Evolutionary conservation across 2,113 vertebrate species (phyloP).

Genomic region (Cyprinus carpio): DNA sequence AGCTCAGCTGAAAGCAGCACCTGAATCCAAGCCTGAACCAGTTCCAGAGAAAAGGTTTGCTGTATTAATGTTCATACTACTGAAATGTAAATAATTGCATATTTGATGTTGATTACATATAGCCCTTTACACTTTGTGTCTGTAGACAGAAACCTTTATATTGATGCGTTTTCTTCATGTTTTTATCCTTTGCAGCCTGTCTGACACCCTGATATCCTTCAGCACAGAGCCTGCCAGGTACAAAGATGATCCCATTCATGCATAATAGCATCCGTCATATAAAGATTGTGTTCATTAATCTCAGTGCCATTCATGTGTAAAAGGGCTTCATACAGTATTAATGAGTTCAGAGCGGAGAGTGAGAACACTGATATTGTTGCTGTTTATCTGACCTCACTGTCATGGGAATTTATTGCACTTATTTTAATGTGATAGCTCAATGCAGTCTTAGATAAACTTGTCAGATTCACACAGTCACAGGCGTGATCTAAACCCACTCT

Average conservation of each 20-base stretch:
- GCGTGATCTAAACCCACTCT: neutral
- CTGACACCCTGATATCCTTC: slow-evolving; percentile 61
- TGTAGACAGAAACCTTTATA: neutral
- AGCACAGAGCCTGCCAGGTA: slow-evolving; percentile 64
- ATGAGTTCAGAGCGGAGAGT: neutral
- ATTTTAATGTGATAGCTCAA: neutral
- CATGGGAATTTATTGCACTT: neutral
- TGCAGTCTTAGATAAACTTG: neutral
- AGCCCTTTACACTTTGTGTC: neutral
- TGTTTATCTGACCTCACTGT: neutral
- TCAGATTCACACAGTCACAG: neutral
- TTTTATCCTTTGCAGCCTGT: slow-evolving; percentile 60
- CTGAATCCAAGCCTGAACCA: neutral
- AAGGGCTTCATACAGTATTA: neutral
- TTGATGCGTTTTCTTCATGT: neutral
- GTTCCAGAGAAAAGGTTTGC: slow-evolving; percentile 42
- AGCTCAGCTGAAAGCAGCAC: neutral
- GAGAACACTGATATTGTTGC: neutral
- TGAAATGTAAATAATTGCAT: neutral
- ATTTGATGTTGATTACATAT: neutral
- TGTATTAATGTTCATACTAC: neutral
- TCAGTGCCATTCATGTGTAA: slow-evolving; percentile 1
- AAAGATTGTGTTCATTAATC: slow-evolving; percentile 2
- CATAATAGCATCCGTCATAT: neutral
- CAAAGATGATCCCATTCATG: neutral